Evolutionary conservation across 2,888 invertebrate genomes (phyloP), one percentile per base, ranked within the genome.

Genomic region (Drosophila melanosoma): DNA sequence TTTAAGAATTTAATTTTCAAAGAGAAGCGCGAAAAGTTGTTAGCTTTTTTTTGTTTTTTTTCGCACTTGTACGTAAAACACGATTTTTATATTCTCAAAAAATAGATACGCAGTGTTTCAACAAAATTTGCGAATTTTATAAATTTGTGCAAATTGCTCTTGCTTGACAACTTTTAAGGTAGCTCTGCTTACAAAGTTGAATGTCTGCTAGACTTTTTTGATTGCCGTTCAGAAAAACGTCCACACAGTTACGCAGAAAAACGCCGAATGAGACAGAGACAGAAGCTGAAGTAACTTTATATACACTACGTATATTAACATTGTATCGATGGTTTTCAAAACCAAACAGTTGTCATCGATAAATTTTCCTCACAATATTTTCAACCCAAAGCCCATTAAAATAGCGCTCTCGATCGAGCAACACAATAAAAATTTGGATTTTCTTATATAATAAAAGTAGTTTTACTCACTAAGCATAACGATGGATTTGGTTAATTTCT

Each of bases 201-300:
- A 75, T 81, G 74, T 65, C 59, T 79, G 77, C 64, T 83, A 69
- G 58, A 42, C 20, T 68, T 64, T 68, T 64, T 75, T 60, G 63
- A 70, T 60, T 70, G 76, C 81, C 83, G 82, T 74, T 73, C 54
- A 59, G 71, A 71, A 62, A 62, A 74, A 82, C 82, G 86, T 86
- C 88, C 83, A 79, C 81, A 91, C 90, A 88, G 85, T 86, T 87
- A 86, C 89, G 85, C 89, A 91, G 91, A 92, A 85, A 86, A 92
- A 91, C 90, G 92, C 92, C 92, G 92, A 93, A 93, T 93, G 92
- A 92, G 91, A 89, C 82, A 83, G 92, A 92, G 76, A 61, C 71
- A 83, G 79, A 88, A 87, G 65, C 80, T 80, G 77, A 81, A 67
- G 62, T 69, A 63, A 76, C 68, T 79, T 79, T 79, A 79, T 79